Evolutionary conservation across 2,113 vertebrate species (phyloP), one percentile per base, ranked within the genome.

Genomic region (Pteruthius melanotis): DNA sequence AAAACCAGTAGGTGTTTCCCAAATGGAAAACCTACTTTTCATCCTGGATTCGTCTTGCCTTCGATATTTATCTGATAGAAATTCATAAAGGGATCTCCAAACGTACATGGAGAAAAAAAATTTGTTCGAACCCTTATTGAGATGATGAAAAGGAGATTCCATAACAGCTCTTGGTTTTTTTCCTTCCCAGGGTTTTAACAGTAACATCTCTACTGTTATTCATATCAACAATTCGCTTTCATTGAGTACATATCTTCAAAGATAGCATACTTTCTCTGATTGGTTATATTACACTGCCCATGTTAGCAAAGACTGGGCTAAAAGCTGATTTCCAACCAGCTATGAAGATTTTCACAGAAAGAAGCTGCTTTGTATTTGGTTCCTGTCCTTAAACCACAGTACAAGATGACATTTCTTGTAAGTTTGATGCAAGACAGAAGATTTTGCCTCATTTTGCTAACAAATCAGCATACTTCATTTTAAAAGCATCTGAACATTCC

Each of bases 141-240:
- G 18, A 56, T 47, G 22, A 83, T 85, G 39, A 85, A 30, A 76
- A 33, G 6, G 39, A 52, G 15, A 69, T 47, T 60, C 24, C 1
- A 0, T 20, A 66, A 52, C 11, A 54, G 17, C 2, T 60, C 2
- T 15, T 52, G 15, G 2, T 3, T 12, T 7, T 19, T 35, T 31
- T 3, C 3, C 7, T 8, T 8, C 14, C 3, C 28, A 23, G 3
- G 10, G 12, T 71, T 37, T 59, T 44, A 72, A 6, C 39, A 78
- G 52, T 23, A 90, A 35, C 13, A 42, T 35, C 17, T 45, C 9
- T 24, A 19, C 19, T 54, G 70, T 33, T 63, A 59, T 37, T 82
- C 22, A 28, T 14, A 78, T 30, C 12, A 66, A 54, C 15, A 31
- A 3, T 75, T 66, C 0, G 2, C 53, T 78, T 53, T 61, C 31